Evolutionary conservation across 1,140 invertebrate species (phyloP).

Genomic region (Pantala flavescens): DNA sequence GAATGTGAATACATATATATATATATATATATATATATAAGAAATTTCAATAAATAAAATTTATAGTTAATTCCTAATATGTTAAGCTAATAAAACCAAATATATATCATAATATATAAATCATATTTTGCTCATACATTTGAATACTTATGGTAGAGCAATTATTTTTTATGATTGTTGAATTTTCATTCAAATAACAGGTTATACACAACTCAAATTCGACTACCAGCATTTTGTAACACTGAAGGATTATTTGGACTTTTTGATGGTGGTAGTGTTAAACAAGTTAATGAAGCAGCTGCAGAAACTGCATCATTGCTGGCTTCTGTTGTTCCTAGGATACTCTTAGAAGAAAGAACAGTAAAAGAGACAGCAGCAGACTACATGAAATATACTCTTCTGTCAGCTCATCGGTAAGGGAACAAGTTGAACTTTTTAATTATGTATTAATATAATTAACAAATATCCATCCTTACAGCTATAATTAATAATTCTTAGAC

Average conservation of each 20-base stretch:
- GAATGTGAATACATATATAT: no score
- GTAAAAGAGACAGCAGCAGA: slow-evolving; percentile 66
- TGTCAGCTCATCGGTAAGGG: slow-evolving; percentile 49
- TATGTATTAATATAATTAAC: no score
- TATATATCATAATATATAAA: no score
- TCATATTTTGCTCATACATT: no score
- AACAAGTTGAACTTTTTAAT: neutral
- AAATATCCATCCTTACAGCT: no score
- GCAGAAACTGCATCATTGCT: slow-evolving; percentile 50
- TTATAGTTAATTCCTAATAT: no score
- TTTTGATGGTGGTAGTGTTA: slow-evolving; percentile 45
- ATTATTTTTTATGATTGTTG: slow-evolving; percentile 14
- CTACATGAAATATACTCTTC: slow-evolving; percentile 71
- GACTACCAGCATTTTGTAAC: slow-evolving; percentile 63
- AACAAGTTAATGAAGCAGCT: slow-evolving; percentile 20
- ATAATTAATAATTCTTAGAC: no score
- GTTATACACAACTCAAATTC: slow-evolving; percentile 61
- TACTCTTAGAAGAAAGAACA: slow-evolving; percentile 64
- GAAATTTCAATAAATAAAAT: no score
- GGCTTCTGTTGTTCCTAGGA: slow-evolving; percentile 59
- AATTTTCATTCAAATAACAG: slow-evolving; percentile 28
- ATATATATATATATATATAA: no score
- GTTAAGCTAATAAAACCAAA: no score
- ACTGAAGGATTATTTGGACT: slow-evolving; percentile 69
- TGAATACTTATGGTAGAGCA: no score